Evolutionary conservation across 2,113 vertebrate genomes (phyloP), one percentile per base, ranked within the genome.

Genomic region (Centropus bengalensis): DNA sequence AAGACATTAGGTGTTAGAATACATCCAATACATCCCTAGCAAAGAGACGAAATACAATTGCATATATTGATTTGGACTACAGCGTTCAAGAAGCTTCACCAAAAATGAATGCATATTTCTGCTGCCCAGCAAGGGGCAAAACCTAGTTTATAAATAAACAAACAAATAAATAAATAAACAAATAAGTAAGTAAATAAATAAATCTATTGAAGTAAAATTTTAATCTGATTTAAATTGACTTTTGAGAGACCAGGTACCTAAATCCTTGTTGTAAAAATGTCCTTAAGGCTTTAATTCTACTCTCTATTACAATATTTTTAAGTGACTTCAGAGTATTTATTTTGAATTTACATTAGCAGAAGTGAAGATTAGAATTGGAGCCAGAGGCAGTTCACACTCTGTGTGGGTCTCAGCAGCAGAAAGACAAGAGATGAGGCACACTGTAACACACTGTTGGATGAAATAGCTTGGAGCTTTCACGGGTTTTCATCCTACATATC

Each of bases 341-440:
- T 94, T 94, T 92, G 71, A 75, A 91, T 95, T 92, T 94, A 80
- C 52, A 92, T 87, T 82, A 82, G 14, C 56, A 84, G n/a, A 79
- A 59, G 45, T 82, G 71, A 8, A 52, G 71, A 94, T 91, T 67
- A 88, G 49, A 87, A 93, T 82, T 1, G 0, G 75, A 89, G 63
- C 85, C 75, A 70, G 67, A 94, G 70, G 84, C 70, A 88, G 76
- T 70, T 92, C 78, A 85, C 22, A 51, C 45, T 89, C 58, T 5
- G 5, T 38, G 44, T 32, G 44, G 6, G 26, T 77, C 71, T 88
- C 51, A 89, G 30, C 45, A 66, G 33, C n/a, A 59, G 45, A 79
- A 94, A 69, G 42, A 38, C 28, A 80, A 66, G 44, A 12, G 51
- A 28, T 76, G 78, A 87, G 47, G 14, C 28, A 68, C 36, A 64